These are phyloP conservation scores for Australoheros facetus DNA, from an alignment of 2,797 vertebrate genomes.

Conservation along the genomic window DNA sequence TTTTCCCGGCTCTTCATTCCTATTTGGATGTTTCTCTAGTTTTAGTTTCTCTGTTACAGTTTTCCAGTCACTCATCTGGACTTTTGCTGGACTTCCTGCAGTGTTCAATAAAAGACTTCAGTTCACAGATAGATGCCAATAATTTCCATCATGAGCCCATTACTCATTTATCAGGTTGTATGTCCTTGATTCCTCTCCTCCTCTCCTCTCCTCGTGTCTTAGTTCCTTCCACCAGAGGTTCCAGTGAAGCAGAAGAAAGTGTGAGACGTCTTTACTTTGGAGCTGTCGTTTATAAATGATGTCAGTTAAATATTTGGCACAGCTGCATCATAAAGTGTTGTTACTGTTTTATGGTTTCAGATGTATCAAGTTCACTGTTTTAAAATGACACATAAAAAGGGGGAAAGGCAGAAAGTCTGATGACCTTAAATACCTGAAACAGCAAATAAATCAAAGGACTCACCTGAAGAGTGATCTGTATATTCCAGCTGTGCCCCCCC, in stretches of 20 bases:
- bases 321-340: not conserved
- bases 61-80: no score
- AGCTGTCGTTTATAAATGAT: not conserved
- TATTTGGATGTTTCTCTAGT: no score
- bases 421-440: not conserved
- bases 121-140: no score
- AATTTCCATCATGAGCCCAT: not conserved
- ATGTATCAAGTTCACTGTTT: not conserved
- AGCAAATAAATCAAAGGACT: accelerated
- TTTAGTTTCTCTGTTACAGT: no score
- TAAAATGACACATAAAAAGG: not conserved
- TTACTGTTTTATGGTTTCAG: not conserved
- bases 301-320: not conserved
- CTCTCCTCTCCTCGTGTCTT: not conserved
- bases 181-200: not conserved
- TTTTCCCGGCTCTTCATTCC: no score
- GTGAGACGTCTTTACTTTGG: not conserved
- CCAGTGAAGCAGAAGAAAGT: not conserved
- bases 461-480: not conserved
- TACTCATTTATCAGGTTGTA: not conserved
- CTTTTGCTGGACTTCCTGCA: no score
- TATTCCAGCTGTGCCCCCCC: not conserved
- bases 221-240: not conserved
- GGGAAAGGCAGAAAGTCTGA: not conserved
- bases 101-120: no score